Conservation (phyloP, 2,797 vertebrate genomes). For the Rousettus madagascariensis region DNA sequence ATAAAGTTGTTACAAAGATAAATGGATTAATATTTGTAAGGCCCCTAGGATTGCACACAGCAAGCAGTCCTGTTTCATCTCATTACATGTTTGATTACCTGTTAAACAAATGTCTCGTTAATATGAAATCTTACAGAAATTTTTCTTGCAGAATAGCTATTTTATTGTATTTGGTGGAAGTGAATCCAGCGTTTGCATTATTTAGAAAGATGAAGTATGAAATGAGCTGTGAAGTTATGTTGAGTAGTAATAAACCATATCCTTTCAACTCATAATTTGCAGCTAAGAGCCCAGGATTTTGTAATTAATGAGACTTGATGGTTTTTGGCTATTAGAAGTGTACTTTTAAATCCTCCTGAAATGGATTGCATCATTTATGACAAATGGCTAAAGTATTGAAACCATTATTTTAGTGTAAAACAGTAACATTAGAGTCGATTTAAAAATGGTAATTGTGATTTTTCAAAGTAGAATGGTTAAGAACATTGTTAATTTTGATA, state of each 20-base stretch:
- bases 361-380: constrained; percentile 69
- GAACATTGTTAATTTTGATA: constrained; percentile 52
- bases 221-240: constrained; percentile 44
- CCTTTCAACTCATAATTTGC: constrained; percentile 67
- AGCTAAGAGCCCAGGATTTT: constrained; percentile 52
- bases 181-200: constrained; percentile 29
- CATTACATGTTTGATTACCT: not conserved
- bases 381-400: constrained; percentile 66
- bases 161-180: not conserved
- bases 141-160: not conserved
- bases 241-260: constrained; percentile 5
- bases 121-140: not conserved
- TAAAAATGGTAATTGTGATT: constrained; percentile 38
- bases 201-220: constrained; percentile 13
- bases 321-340: constrained; percentile 65
- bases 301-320: constrained; percentile 62
- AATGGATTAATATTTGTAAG: not conserved
- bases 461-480: constrained; percentile 66
- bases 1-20: not conserved
- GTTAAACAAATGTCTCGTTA: constrained; percentile 24
- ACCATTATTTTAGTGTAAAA: constrained; percentile 56
- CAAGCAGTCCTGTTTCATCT: not conserved
- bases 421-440: constrained; percentile 61
- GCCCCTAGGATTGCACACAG: not conserved
- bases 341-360: constrained; percentile 66